These are phyloP conservation scores for Synergus itoensis DNA, from an alignment of 2,888 invertebrate genomes.

Conservation along the genomic window DNA sequence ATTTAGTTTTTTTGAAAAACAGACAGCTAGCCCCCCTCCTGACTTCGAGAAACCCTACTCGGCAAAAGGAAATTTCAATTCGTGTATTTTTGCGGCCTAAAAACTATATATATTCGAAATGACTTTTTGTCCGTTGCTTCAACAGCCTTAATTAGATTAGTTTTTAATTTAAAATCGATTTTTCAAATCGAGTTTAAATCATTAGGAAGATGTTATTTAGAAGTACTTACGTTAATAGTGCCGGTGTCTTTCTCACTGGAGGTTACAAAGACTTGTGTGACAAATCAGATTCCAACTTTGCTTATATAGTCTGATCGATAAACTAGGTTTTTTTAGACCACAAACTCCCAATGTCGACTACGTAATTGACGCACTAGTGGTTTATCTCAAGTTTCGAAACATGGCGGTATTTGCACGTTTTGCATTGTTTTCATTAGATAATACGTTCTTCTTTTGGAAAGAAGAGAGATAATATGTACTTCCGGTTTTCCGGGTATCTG, in stretches of 20 bases:
- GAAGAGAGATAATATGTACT: not conserved
- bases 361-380: constrained; percentile 5
- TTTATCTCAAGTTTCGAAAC: constrained; percentile 30
- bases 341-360: constrained; percentile 25
- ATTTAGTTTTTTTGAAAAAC: too few species aligned
- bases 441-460: not conserved
- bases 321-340: constrained; percentile 31
- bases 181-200: not conserved
- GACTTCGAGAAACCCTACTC: too few species aligned
- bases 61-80: too few species aligned
- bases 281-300: constrained; percentile 23
- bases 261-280: constrained; percentile 29
- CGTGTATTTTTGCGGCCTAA: too few species aligned
- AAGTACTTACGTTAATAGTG: constrained; percentile 5
- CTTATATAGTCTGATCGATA: constrained; percentile 42
- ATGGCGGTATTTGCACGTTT: constrained; percentile 3
- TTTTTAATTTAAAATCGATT: not conserved
- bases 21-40: too few species aligned
- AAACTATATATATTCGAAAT: too few species aligned
- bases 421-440: constrained; percentile 22
- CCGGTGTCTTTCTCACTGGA: constrained; percentile 8
- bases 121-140: too few species aligned
- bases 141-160: too few species aligned
- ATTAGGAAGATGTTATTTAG: not conserved
- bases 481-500: not conserved